These are phyloP conservation scores for Pocillopora grandis DNA, from an alignment of 92 coral and sea anemone genomes.

Conservation along the genomic window DNA sequence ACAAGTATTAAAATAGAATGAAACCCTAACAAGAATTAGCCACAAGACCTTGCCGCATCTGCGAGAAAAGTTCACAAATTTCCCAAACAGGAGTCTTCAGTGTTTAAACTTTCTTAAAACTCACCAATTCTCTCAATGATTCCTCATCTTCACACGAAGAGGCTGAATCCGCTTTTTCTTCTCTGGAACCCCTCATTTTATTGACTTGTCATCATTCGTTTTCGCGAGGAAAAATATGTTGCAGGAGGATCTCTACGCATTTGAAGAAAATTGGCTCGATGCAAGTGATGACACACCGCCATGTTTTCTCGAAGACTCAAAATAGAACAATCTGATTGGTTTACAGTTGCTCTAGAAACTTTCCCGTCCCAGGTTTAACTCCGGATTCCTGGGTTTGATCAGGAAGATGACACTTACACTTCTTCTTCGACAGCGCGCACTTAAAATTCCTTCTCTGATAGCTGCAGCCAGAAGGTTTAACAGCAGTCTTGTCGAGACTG, in stretches of 20 bases:
- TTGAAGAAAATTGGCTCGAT: slow-evolving; percentile 19
- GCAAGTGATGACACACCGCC: not conserved
- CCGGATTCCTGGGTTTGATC: not conserved
- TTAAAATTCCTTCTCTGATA: slow-evolving; percentile 54
- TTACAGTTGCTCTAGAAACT: slow-evolving; percentile 73
- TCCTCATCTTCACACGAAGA: slow-evolving; percentile 71
- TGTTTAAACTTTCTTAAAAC: not conserved
- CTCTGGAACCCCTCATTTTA: slow-evolving; percentile 58
- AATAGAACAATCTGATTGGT: slow-evolving; percentile 70
- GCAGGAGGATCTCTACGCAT: not conserved
- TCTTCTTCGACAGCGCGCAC: not conserved
- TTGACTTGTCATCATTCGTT: slow-evolving; percentile 12
- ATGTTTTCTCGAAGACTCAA: slow-evolving; percentile 64
- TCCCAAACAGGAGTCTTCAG: not conserved
- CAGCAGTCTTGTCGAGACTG: slow-evolving; percentile 70
- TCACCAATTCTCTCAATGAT: slow-evolving; percentile 76
- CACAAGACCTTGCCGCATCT: not conserved
- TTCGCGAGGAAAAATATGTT: not conserved
- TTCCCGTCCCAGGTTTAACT: slow-evolving; percentile 24
- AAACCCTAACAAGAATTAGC: not conserved
- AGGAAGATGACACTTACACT: not conserved
- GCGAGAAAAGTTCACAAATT: not conserved
- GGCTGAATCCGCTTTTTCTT: slow-evolving; percentile 40
- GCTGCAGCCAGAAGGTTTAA: slow-evolving; percentile 57
- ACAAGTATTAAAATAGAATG: not conserved